Conservation (phyloP, 2,113 vertebrate genomes). For the Blennius ocellaris region DNA sequence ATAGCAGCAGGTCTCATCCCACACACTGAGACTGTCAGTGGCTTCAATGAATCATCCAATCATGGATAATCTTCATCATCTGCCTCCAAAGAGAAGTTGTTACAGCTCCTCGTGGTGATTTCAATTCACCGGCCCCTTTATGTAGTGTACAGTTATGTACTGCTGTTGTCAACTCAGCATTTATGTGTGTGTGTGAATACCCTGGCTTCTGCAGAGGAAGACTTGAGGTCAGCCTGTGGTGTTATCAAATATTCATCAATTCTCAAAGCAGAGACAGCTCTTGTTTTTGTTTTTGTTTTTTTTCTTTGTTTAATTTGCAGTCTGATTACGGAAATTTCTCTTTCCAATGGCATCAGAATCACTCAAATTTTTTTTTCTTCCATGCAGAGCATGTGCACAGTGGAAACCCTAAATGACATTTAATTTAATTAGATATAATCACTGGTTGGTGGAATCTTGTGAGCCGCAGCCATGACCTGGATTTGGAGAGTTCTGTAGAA, state of each 20-base stretch:
- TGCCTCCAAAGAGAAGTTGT: conserved; percentile 46
- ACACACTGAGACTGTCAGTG: conserved; percentile 70
- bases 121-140: conserved; percentile 31
- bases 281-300: too few relatives aligned
- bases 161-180: conserved; percentile 47
- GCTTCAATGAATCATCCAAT: conserved; percentile 77
- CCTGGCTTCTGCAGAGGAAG: conserved; percentile 31
- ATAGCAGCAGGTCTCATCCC: conserved; percentile 74
- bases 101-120: not conserved
- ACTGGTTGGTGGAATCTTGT: conserved; percentile 50
- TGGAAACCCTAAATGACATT: conserved; percentile 58
- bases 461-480: conserved; percentile 44
- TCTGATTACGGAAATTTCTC: conserved; percentile 23
- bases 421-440: conserved; percentile 75
- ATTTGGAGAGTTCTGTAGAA: conserved; percentile 37
- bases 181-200: conserved; percentile 46
- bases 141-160: conserved; percentile 21
- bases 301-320: conserved; percentile 17
- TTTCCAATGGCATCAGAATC: conserved; percentile 12
- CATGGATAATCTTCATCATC: conserved; percentile 66
- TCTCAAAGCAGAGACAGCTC: conserved; percentile 24
- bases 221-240: conserved; percentile 49
- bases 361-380: conserved; percentile 1
- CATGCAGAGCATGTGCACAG: conserved; percentile 14
- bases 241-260: conserved; percentile 61